Conservation (phyloP, 2,113 vertebrate species). For the Seriola aureovittata region DNA sequence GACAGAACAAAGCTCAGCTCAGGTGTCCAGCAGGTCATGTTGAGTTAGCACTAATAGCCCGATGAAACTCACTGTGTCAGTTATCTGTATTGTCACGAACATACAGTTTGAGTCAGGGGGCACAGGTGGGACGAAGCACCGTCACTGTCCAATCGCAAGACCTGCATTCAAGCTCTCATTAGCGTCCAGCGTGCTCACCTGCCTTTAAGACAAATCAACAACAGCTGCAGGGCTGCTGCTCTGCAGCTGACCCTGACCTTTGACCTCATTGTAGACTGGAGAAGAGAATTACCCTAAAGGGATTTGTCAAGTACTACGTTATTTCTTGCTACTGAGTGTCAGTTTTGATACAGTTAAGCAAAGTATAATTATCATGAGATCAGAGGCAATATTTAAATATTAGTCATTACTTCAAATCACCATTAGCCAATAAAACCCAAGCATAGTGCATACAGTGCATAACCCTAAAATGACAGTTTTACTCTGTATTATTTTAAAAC, state of each 20-base stretch:
- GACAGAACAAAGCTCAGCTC: slow-evolving; percentile 61
- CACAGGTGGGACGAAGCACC: neutral
- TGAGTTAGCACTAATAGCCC: slow-evolving; percentile 38
- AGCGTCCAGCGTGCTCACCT: neutral
- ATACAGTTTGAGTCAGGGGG: slow-evolving; percentile 7
- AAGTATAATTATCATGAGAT: no score
- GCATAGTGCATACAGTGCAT: no score
- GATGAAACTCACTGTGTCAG: slow-evolving; percentile 48
- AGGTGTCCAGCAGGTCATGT: slow-evolving; percentile 63
- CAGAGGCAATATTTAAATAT: no score
- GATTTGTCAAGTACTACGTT: neutral
- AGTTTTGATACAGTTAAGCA: neutral
- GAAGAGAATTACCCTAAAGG: neutral
- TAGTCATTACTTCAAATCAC: no score
- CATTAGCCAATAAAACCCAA: no score
- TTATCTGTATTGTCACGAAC: slow-evolving; percentile 51
- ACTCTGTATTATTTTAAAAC: no score
- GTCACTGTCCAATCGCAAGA: neutral
- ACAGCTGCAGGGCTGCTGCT: slow-evolving; percentile 5
- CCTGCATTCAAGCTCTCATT: neutral
- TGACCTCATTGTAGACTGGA: neutral
- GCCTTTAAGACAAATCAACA: neutral
- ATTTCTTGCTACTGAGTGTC: neutral
- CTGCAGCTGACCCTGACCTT: slow-evolving; percentile 23
- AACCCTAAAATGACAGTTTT: no score